Conservation (phyloP, 35 echinoderm and acorn worm genomes). For the Chiridota heheva region DNA sequence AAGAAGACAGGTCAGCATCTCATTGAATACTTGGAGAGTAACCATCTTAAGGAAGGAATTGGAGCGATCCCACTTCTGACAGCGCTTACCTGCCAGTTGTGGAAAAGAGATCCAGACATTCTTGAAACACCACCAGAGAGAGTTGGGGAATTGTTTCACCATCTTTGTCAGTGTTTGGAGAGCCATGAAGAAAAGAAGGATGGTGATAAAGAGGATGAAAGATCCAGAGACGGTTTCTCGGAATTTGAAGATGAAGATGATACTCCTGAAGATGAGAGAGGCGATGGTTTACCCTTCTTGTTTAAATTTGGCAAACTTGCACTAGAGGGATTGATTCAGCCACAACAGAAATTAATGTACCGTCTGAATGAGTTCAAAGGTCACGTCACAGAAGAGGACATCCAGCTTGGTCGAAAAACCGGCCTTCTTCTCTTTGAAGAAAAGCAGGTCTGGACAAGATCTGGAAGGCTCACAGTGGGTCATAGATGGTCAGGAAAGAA, state of each 20-base stretch:
- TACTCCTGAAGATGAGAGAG: background rate
- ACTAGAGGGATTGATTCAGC: slow-evolving; percentile 27
- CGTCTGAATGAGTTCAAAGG: background rate
- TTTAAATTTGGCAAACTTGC: slow-evolving; percentile 10
- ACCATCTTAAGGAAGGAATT: slow-evolving; percentile 31
- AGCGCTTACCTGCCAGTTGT: slow-evolving; percentile 21
- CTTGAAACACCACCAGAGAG: background rate
- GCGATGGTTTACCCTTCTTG: background rate
- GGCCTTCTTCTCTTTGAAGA: slow-evolving; percentile 27
- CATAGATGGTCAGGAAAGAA: slow-evolving; percentile 16
- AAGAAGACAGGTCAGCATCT: slow-evolving; percentile 5
- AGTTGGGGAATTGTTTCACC: slow-evolving; percentile 21
- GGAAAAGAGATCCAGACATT: slow-evolving; percentile 9
- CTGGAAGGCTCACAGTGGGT: background rate
- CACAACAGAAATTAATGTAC: background rate
- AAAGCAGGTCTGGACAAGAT: background rate
- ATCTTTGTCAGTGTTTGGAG: slow-evolving; percentile 12
- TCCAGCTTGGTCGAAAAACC: background rate
- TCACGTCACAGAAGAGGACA: background rate
- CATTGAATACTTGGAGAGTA: slow-evolving; percentile 12
- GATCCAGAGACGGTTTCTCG: background rate
- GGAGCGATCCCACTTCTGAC: slow-evolving; percentile 28
- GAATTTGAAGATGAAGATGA: slow-evolving; percentile 1
- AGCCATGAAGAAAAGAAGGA: too few relatives aligned
- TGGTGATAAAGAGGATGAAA: too few relatives aligned